Percentiles rank a stretch among this genome's conserved stretches.
Evolutionary conservation across 2,888 invertebrate genomes (phyloP).

Genomic region (Fragum fragum): DNA sequence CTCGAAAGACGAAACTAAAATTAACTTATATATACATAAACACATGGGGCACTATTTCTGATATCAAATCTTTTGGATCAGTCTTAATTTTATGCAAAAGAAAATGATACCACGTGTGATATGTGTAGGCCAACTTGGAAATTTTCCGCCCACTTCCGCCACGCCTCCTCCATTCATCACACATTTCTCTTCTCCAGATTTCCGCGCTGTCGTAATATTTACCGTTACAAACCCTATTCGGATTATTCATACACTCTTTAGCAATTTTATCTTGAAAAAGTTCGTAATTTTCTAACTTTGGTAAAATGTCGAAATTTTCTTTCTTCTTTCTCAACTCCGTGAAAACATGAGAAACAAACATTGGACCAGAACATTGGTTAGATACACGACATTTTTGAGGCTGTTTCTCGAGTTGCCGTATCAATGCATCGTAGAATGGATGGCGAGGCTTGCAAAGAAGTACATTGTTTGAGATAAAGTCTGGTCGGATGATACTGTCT

Average conservation of each 20-base stretch:
- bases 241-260: not conserved
- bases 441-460: not conserved
- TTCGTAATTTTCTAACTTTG: conserved; percentile 6
- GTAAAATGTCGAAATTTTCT: not conserved
- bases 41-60: no score
- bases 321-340: not conserved
- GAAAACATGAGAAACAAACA: not conserved
- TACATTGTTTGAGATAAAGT: not conserved
- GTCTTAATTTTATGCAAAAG: no score
- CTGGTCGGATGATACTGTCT: not conserved
- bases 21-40: no score
- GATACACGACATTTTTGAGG: not conserved
- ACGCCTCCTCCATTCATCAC: conserved; percentile 11
- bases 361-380: not conserved
- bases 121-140: conserved; percentile 10
- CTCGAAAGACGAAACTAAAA: no score
- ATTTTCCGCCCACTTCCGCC: not conserved
- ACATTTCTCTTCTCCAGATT: conserved; percentile 12
- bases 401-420: not conserved
- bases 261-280: not conserved
- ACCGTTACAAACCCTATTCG: not conserved
- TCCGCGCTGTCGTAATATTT: not conserved
- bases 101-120: conserved; percentile 10
- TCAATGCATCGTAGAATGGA: conserved; percentile 6
- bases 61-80: no score